Evolutionary conservation across 53 echinoderm and acorn worm species (phyloP), one percentile per base, ranked within the genome.

Genomic region (Pentamera pediparva): DNA sequence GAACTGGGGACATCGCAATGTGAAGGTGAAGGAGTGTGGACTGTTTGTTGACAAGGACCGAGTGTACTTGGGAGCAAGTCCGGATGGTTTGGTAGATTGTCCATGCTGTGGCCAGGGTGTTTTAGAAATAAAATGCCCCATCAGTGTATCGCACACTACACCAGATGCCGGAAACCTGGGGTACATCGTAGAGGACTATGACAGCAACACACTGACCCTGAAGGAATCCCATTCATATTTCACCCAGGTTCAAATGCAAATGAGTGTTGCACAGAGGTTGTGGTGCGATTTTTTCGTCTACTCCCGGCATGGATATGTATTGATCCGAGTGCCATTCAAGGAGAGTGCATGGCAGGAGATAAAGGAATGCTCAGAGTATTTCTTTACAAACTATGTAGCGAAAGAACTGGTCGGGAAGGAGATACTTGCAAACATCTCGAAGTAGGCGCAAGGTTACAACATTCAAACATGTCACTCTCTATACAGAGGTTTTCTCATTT

Each of bases 111-210:
- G 75, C 2, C 5, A 1, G 2, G 75, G 75, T 18, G 4, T 53
- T 12, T 12, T 75, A 11, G 75, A 75, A 35, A 8, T 55, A 0
- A 75, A 75, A 32, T 75, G 75, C 35, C 75, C 75, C 4, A 19
- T 32, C 32, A 39, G 29, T 13, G 27, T 48, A 5, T 71, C 81
- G 1, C 74, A 81, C 30, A 32, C 45, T 7, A 6, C 50, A 20
- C 74, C 81, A 6, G 37, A 41, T 1, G 31, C 34, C 4, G 37
- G 24, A 56, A 75, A 74, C 62, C 32, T 67, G n/a, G 7, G 0
- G 1, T 80, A 38, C 22, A 49, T n/a, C n/a, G n/a, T n/a, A n/a
- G n/a, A n/a, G n/a, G 67, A 0, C 0, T 27, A n/a, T 30, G 8
- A 10, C 1, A n/a, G 0, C 10, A 45, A 58, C 34, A 45, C 33